These are phyloP conservation scores for Xestia xanthographa DNA, from an alignment of 2,888 invertebrate genomes.

Conservation along the genomic window DNA sequence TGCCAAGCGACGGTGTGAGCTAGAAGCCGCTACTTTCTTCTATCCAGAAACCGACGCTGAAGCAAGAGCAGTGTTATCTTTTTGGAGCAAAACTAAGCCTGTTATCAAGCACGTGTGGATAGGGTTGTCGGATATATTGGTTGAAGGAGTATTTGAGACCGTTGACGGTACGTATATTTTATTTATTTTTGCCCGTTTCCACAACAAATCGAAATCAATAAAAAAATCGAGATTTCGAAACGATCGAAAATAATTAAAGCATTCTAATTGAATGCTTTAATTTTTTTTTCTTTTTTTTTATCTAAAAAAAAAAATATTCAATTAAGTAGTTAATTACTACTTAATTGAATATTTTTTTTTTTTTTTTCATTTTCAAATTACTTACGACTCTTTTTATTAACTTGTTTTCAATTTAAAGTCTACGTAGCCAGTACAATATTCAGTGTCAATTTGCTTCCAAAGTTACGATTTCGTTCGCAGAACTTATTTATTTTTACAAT, in stretches of 20 bases:
- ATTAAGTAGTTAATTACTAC: too few relatives aligned
- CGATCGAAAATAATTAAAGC: too few relatives aligned
- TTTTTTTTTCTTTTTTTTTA: too few relatives aligned
- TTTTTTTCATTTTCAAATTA: neutral
- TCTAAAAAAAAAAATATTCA: too few relatives aligned
- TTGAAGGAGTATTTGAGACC: conserved; percentile 78
- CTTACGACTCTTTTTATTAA: neutral
- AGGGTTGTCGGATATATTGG: conserved; percentile 76
- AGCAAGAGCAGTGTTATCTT: conserved; percentile 67
- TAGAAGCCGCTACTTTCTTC: conserved; percentile 79
- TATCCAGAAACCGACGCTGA: conserved; percentile 78
- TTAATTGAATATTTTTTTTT: too few relatives aligned
- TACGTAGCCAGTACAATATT: neutral
- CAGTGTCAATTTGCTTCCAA: neutral
- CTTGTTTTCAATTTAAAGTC: neutral
- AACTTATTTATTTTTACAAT: neutral
- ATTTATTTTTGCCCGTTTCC: neutral
- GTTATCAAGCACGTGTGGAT: conserved; percentile 65
- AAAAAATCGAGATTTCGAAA: too few relatives aligned
- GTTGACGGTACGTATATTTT: conserved; percentile 67
- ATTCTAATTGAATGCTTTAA: neutral
- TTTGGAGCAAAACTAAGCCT: conserved; percentile 71
- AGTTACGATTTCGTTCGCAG: neutral
- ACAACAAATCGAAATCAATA: neutral
- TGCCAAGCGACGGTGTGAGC: conserved; percentile 75